Evolutionary conservation across 1,140 invertebrate genomes (phyloP).

Genomic region (Drosophila obscura): DNA sequence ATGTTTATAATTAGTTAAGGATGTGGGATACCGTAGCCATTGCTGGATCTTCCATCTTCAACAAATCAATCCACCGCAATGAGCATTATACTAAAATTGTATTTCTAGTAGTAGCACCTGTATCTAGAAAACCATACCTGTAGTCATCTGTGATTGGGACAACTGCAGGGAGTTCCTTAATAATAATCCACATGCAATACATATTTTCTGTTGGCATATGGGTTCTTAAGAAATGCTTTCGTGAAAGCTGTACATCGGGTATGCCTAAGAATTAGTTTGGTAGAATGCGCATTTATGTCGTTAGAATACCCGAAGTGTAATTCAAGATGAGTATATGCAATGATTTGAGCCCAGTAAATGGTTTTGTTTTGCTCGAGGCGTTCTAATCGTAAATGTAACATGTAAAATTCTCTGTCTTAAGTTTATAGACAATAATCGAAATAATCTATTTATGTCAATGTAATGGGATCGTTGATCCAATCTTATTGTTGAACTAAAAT

Average conservation of each 20-base stretch:
- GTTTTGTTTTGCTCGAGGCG: constrained; percentile 2
- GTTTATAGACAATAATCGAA: not conserved
- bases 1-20: not conserved
- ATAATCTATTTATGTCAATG: not conserved
- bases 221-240: not conserved
- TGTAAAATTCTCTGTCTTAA: not conserved
- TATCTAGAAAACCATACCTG: too few species aligned
- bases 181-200: constrained; percentile 38
- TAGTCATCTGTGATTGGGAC: not conserved
- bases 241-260: not conserved
- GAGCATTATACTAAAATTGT: not conserved
- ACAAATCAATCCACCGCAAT: not conserved
- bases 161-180: not conserved
- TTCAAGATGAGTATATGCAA: constrained; percentile 2
- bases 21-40: not conserved
- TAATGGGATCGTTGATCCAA: too few species aligned
- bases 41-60: constrained; percentile 5
- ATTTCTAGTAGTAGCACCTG: too few species aligned
- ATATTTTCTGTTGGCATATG: not conserved
- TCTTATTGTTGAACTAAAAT: too few species aligned
- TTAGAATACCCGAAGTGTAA: constrained; percentile 37
- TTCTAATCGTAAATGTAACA: not conserved
- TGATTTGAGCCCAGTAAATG: constrained; percentile 6
- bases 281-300: constrained; percentile 35
- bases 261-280: constrained; percentile 23